Evolutionary conservation across 2,888 invertebrate species (phyloP), one percentile per base, ranked within the genome.

Genomic region (Metacarcinus magister): DNA sequence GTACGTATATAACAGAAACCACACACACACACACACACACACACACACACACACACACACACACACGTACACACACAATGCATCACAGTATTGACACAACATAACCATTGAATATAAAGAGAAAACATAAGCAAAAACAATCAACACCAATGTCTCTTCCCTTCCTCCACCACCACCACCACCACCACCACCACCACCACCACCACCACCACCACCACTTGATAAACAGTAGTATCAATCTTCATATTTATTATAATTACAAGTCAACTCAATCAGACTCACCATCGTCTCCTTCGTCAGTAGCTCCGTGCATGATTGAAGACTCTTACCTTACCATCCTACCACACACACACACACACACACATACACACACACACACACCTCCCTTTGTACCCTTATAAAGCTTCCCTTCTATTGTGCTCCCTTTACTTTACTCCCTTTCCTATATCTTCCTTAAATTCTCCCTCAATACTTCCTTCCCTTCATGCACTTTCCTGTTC

Each of bases 21-120:
- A 94, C 93, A 75, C 43, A 94, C 93, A 93, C 93, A 93, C 93
- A 94, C 75, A 92, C 92, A 92, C 44, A 92, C 92, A 92, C 92
- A 92, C 92, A 92, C 92, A 92, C 92, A 92, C 92, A 90, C 90
- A 90, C 90, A 90, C 90, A 90, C 90, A 90, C 90, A 92, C 92
- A 92, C 92, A 92, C 92, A 92, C 92, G n/a, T 48, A 92, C 92
- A 46, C 44, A 92, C 44, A 28, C 92, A n/a, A 10, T 2, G 23
- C n/a, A 2, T 5, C 75, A 75, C 75, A 75, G 32, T 82, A 82
- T 82, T 82, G 82, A 82, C 82, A 82, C 82, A 82, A 82, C 82
- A 82, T 13, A 82, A 8, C 28, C 7, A 32, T 10, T 32, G 82
- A 82, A 32, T 82, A 82, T 32, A 82, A 82, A 82, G 82, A 82